Evolutionary conservation across 2,113 vertebrate species (phyloP), one percentile per base, ranked within the genome.

Genomic region (Gambusia holbrooki): DNA sequence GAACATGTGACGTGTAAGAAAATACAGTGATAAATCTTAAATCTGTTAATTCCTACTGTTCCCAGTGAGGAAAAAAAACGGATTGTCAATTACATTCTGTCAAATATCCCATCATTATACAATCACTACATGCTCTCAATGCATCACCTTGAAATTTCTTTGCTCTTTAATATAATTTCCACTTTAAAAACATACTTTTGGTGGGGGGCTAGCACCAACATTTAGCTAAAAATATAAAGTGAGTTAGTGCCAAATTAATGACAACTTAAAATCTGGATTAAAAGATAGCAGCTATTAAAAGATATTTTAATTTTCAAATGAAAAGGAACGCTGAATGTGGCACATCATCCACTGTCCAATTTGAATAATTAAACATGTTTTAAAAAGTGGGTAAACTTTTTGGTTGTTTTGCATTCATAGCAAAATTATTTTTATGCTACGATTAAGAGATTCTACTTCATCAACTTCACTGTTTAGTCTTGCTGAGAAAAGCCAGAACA

Each of bases 21-120:
- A 91, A 91, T 86, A 92, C 84, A 88, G 79, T 84, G 83, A 82
- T 64, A 87, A 69, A 73, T 81, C 80, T 63, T 70, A 79, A 72
- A 62, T 81, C 37, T 81, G 69, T 68, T 79, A 45, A 68, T 73
- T 71, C 37, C 61, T 80, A 74, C 67, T 82, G 73, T 48, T 80
- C 72, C 63, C 64, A 62, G 89, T 75, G 65, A 37, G 2, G 35
- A 69, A 89, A 86, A 51, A 25, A 10, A 58, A 78, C 64, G 73
- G 85, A 91, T 85, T 89, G 89, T 93, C 84, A 77, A 73, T 88
- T 79, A 91, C 80, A 85, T 88, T 87, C 82, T 51, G 30, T 62
- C 33, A 67, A 54, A 54, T 28, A 30, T 1, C 42, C 73, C 67
- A 79, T 87, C 75, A 82, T 79, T n/a, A 25, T 33, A 79, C 69